phyloP scores from a whole-genome alignment of 2,113 vertebrate genomes.

The Beaufortia kweichowensis region DNA sequence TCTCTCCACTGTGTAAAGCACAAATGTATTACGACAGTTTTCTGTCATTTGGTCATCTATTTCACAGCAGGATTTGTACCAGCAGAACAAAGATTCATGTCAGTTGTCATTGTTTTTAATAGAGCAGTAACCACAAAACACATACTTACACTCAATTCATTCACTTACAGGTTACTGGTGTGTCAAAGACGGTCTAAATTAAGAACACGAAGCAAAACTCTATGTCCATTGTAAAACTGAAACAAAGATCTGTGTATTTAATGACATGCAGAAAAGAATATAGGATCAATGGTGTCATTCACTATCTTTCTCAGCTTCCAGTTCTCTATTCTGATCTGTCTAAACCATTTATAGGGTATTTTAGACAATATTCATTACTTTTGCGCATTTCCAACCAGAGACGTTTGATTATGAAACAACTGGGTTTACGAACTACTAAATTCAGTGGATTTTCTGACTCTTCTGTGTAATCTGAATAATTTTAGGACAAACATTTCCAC shows the following conservation, averaged over 20 bases:
- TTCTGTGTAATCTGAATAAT: conserved; percentile 38
- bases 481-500: conserved; percentile 18
- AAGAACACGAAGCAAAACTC: neutral
- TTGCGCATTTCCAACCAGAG: conserved; percentile 26
- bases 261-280: conserved; percentile 22
- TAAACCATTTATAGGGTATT: conserved; percentile 25
- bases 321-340: conserved; percentile 30
- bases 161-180: conserved; percentile 1
- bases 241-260: conserved; percentile 44
- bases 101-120: neutral
- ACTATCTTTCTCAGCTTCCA: neutral
- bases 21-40: conserved; percentile 28
- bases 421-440: neutral
- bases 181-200: conserved; percentile 1
- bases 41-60: conserved; percentile 10
- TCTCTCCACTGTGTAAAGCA: conserved; percentile 38
- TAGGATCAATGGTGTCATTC: conserved; percentile 45
- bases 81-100: conserved; percentile 30
- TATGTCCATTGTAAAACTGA: conserved; percentile 24
- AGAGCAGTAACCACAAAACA: conserved; percentile 19
- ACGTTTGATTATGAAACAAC: neutral
- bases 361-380: conserved; percentile 5
- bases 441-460: conserved; percentile 8
- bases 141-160: neutral
- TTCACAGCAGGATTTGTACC: conserved; percentile 15